Evolutionary conservation across 2,888 invertebrate genomes (phyloP), one percentile per base, ranked within the genome.

Genomic region (Trichopria drosophilae): DNA sequence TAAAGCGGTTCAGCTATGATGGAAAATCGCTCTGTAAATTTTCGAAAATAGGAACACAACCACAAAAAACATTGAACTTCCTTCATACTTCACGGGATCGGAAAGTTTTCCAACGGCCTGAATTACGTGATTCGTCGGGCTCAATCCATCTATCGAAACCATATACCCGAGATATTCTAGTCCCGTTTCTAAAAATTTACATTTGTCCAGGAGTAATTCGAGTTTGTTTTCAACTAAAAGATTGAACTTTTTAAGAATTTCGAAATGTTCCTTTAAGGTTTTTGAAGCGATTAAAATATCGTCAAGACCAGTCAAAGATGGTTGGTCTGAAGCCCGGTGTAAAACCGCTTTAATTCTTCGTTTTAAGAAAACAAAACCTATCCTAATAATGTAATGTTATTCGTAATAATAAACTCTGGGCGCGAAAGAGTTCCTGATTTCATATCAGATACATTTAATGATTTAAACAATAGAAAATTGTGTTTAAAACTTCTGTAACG

Each of bases 1-100:
- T 32, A 13, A 12, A 32, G 32, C 7, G 32, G 32, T 37, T 63
- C 60, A 6, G 69, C 67, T n/a, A 63, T 58, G 5, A 40, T 12
- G 28, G 55, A 56, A 51, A 32, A 32, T 13, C n/a, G 9, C 15
- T 32, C 9, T 16, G 6, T 10, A 13, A 32, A 10, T 12, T 32
- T 32, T 32, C 15, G 4, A 10, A 32, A 32, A 10, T 32, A 12
- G 16, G 13, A 13, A 4, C 3, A 12, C 7, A 32, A 12, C 15
- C n/a, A 7, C 16, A 32, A 18, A 13, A 12, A 32, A 10, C 63
- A 58, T 10, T 32, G 32, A 10, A 32, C 15, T 32, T 13, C 29
- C 3, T 15, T 4, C 13, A 29, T 29, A 7, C 13, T 29, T 7
- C 13, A 13, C 29, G 29, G 29, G 13, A 29, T 29, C n/a, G 29